These are phyloP conservation scores for Oikopleura vanhoeffeni DNA, from an alignment of 23 tunicate genomes.

Conservation along the genomic window DNA sequence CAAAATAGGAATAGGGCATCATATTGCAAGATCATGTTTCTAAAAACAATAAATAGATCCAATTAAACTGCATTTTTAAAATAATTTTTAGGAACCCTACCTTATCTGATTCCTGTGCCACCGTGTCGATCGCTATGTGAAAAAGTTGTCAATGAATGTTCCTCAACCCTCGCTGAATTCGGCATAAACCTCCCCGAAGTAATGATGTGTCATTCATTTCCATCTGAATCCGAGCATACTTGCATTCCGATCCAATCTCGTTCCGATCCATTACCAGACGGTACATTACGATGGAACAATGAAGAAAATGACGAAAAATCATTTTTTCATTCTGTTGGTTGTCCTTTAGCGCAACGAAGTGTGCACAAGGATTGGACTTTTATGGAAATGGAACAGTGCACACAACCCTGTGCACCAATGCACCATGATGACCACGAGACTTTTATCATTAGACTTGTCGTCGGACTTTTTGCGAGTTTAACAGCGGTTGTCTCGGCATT, in stretches of 20 bases:
- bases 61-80: background rate
- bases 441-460: background rate
- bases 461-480: background rate
- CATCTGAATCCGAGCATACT: background rate
- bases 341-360: background rate
- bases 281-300: background rate
- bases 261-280: background rate
- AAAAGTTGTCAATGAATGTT: background rate
- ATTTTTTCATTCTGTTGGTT: background rate
- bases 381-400: background rate
- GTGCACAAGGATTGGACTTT: background rate
- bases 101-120: constrained; percentile 3
- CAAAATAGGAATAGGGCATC: no score
- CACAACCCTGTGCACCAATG: background rate
- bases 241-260: background rate
- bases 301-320: background rate
- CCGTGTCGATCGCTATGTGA: background rate
- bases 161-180: background rate
- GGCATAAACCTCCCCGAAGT: background rate
- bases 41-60: no score
- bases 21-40: no score
- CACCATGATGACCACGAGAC: background rate
- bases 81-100: background rate
- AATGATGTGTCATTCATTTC: background rate
- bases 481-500: background rate